A percentile compares a stretch with the other conserved stretches of the same genome.
These are phyloP conservation scores for Rhagoletis pomonella DNA, from an alignment of 1,140 invertebrate species.

Conservation along the genomic window DNA sequence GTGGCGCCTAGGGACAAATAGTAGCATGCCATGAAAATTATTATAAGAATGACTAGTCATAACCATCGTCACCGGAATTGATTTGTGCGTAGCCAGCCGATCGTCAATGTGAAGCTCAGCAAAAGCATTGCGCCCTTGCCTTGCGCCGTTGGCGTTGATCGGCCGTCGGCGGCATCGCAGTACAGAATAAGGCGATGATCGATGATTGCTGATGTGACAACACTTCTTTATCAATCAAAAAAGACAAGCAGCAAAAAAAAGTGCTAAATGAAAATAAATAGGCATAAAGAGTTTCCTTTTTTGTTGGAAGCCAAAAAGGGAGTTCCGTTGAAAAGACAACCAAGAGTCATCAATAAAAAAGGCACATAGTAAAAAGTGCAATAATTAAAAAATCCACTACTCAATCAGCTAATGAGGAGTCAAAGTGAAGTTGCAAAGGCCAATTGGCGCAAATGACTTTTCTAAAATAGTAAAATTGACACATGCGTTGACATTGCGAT, in stretches of 20 bases:
- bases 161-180: not conserved
- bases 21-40: not conserved
- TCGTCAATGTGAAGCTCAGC: not conserved
- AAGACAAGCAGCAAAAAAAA: not conserved
- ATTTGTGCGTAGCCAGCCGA: not conserved
- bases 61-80: not conserved
- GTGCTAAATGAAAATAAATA: constrained; percentile 42
- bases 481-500: constrained; percentile 18
- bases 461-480: not conserved
- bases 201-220: constrained; percentile 47
- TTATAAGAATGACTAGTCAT: not conserved
- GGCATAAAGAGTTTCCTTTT: constrained; percentile 44
- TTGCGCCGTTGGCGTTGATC: not conserved
- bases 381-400: constrained; percentile 30
- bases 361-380: not conserved
- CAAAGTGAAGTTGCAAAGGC: not conserved
- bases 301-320: not conserved
- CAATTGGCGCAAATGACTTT: constrained; percentile 43
- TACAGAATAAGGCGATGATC: constrained; percentile 38
- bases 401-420: constrained; percentile 20
- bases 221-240: constrained; percentile 52
- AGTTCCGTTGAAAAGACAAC: not conserved
- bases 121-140: not conserved
- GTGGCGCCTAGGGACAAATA: constrained; percentile 54
- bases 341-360: not conserved